Evolutionary conservation across 2,113 vertebrate species (phyloP), one percentile per base, ranked within the genome.

Genomic region (Stigmatopora argus): DNA sequence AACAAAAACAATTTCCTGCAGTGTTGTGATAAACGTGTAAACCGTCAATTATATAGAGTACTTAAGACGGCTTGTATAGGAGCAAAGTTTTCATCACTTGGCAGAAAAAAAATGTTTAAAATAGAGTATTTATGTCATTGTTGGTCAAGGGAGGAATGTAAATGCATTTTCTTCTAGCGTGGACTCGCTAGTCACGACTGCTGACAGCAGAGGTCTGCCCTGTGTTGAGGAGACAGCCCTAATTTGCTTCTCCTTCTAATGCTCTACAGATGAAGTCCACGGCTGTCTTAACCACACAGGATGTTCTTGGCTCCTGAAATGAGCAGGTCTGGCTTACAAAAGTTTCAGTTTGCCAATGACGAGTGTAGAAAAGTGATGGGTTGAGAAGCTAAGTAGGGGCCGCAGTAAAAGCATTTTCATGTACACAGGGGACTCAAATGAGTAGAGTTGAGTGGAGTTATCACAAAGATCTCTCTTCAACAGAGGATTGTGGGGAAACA

Each of bases 171-270:
- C 44, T 62, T 62, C 55, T 44, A 31, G n/a, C 41, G 17, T 14
- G 17, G 23, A 57, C 23, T 21, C 34, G 18, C 55, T 9, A 15
- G 63, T 66, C 62, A 47, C 52, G 60, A 15, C 62, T 72, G 58
- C 53, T 81, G 67, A 52, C 64, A 64, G 56, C 66, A 72, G 55
- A 71, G 70, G 78, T 84, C 83, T 86, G 74, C 49, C 74, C 52
- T 68, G 78, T 84, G 80, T 85, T 83, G 69, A 61, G 78, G 72
- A 86, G 82, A 89, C 81, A 75, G 67, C 72, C 69, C 73, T 77
- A 79, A 89, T 87, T 79, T 81, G 73, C 78, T 61, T 83, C 85
- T 85, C 66, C 72, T 62, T 85, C 80, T 85, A 85, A 89, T 72
- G 73, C 70, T 79, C 67, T 75, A 78, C 81, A 86, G 86, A 85